A percentile compares a stretch with the other conserved stretches of the same genome.
Conservation (phyloP, 37 sponge, comb jelly and placozoan species). For the Axinella damicornis region DNA sequence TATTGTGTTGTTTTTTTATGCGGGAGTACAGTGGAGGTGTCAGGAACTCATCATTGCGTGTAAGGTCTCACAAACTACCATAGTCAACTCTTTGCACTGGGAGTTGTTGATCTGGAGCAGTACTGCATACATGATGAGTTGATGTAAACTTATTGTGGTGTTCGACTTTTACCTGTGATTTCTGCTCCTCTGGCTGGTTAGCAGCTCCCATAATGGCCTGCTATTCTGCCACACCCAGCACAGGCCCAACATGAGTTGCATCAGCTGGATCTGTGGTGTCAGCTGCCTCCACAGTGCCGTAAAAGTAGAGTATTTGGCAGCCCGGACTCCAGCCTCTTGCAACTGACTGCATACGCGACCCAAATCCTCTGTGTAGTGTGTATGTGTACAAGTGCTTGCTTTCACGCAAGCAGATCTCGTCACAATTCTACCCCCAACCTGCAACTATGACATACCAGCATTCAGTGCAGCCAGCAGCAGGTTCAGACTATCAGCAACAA, state of each 20-base stretch:
- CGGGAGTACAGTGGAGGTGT: too few relatives aligned
- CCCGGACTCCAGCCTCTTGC: slow-evolving; percentile 38
- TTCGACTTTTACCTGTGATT: slow-evolving; percentile 20
- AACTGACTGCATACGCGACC: slow-evolving; percentile 12
- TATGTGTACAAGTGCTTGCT: too few relatives aligned
- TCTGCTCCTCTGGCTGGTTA: slow-evolving; percentile 44
- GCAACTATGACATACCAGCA: too few relatives aligned
- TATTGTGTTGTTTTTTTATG: too few relatives aligned
- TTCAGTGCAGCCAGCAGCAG: too few relatives aligned
- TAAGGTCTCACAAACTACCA: too few relatives aligned
- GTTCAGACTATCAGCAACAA: too few relatives aligned
- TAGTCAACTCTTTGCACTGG: too few relatives aligned
- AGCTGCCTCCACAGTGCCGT: slow-evolving; percentile 37
- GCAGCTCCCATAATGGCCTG: slow-evolving; percentile 37
- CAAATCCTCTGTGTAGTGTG: slow-evolving; percentile 47
- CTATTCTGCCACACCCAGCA: slow-evolving; percentile 77
- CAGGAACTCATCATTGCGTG: too few relatives aligned
- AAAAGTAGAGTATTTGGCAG: slow-evolving; percentile 43
- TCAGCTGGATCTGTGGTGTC: slow-evolving; percentile 45
- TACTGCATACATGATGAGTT: background rate
- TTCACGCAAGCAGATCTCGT: too few relatives aligned
- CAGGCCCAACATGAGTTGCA: slow-evolving; percentile 61
- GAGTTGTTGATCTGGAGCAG: too few relatives aligned
- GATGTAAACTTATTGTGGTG: background rate
- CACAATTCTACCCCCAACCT: too few relatives aligned